Percentiles rank a stretch among this genome's conserved stretches.
Conservation (phyloP, 2,888 invertebrate species). For the Ichneumon xanthorius region DNA sequence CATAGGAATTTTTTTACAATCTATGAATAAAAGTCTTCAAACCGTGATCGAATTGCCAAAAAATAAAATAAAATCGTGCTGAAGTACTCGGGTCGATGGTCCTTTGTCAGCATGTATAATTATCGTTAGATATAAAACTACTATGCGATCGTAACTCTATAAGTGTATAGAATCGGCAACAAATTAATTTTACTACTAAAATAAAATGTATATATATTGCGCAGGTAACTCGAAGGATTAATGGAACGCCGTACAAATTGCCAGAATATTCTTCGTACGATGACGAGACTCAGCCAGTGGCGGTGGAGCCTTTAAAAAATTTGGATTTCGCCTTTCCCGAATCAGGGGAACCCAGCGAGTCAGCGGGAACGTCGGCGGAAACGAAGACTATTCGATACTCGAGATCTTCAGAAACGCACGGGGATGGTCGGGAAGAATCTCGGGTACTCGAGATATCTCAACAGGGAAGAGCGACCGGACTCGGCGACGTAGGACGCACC, state of each 20-base stretch:
- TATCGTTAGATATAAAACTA: neutral
- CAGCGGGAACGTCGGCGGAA: neutral
- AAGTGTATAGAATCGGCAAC: neutral
- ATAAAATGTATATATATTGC: neutral
- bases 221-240: slow-evolving; percentile 44
- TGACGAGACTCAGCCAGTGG: neutral
- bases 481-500: slow-evolving; percentile 3
- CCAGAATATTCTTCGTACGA: neutral
- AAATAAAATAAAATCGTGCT: too few species aligned
- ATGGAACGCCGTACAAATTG: slow-evolving; percentile 47
- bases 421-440: neutral
- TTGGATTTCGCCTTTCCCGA: neutral
- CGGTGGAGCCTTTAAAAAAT: neutral
- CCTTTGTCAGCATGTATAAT: too few species aligned
- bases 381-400: slow-evolving; percentile 12
- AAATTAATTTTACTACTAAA: neutral
- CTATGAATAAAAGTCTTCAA: too few species aligned
- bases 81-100: too few species aligned
- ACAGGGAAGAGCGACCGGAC: neutral
- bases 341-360: neutral
- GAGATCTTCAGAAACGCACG: slow-evolving; percentile 4
- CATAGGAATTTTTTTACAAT: too few species aligned
- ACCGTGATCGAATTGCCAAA: too few species aligned
- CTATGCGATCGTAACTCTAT: neutral
- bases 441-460: neutral